Percentiles rank a stretch among this genome's conserved stretches.
Evolutionary conservation across 2,797 vertebrate species (phyloP).

Genomic region (Myripristis jacobus): DNA sequence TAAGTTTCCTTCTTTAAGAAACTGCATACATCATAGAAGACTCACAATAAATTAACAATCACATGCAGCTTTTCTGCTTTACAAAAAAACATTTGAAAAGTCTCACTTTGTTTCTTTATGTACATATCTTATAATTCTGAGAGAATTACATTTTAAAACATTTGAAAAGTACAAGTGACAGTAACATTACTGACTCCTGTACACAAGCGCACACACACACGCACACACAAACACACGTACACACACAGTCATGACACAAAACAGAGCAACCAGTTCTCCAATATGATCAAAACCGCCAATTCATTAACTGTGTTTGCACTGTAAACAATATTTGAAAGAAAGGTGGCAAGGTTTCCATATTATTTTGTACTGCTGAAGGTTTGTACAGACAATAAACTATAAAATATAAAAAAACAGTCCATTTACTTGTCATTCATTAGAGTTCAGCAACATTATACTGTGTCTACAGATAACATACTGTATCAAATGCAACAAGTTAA

Average conservation of each 20-base stretch:
- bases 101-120: slow-evolving; percentile 68
- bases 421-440: slow-evolving; percentile 27
- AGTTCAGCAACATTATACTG: slow-evolving; percentile 48
- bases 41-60: slow-evolving; percentile 91
- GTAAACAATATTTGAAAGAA: slow-evolving; percentile 59
- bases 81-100: slow-evolving; percentile 75
- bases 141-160: slow-evolving; percentile 55
- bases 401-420: slow-evolving; percentile 8
- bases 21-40: slow-evolving; percentile 92
- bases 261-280: slow-evolving; percentile 48
- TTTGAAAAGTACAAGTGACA: slow-evolving; percentile 56
- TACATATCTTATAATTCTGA: slow-evolving; percentile 71
- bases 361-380: slow-evolving; percentile 26
- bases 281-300: slow-evolving; percentile 27
- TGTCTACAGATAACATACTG: slow-evolving; percentile 48
- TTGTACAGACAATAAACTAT: slow-evolving; percentile 39
- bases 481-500: slow-evolving; percentile 45
- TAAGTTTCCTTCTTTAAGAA: slow-evolving; percentile 90
- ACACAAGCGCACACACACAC: slow-evolving; percentile 23
- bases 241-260: slow-evolving; percentile 40
- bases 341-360: slow-evolving; percentile 45
- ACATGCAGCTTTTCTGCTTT: slow-evolving; percentile 92
- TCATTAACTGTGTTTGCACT: slow-evolving; percentile 40
- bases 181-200: slow-evolving; percentile 46
- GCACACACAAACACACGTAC: slow-evolving; percentile 24